Percentiles rank a stretch among this genome's conserved stretches.
These are phyloP conservation scores for Lepilemur ruficaudatus DNA, from an alignment of 2,797 vertebrate genomes.

Conservation along the genomic window DNA sequence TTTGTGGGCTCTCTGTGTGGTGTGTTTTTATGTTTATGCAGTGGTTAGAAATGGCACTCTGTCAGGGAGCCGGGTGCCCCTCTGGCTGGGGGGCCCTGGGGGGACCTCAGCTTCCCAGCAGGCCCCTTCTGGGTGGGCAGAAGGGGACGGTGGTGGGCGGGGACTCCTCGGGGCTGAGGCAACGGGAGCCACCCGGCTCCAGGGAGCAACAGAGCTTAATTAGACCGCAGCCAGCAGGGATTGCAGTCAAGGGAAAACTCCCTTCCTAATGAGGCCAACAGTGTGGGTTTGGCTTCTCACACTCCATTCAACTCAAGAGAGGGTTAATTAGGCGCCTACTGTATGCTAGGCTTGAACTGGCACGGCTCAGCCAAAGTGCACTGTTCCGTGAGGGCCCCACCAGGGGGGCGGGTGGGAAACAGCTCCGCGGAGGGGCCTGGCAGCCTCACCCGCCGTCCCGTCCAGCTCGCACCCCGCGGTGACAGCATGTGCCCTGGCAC, in stretches of 20 bases:
- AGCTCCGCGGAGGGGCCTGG: fast-evolving
- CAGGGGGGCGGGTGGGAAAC: fast-evolving
- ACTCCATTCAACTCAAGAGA: fast-evolving
- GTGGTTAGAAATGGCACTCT: neutral
- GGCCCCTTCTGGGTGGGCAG: neutral
- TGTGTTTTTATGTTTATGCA: neutral
- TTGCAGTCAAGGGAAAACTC: neutral
- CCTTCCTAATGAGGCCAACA: neutral
- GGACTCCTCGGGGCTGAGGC: too few species aligned
- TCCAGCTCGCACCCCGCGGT: neutral
- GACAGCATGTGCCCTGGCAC: fast-evolving
- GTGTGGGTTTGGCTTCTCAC: neutral
- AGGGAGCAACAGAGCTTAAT: neutral
- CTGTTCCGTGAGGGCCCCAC: fast-evolving
- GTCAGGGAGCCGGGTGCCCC: neutral
- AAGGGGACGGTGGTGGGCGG: neutral
- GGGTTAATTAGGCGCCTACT: neutral
- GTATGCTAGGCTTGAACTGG: neutral
- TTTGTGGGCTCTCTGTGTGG: neutral
- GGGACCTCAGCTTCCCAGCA: neutral
- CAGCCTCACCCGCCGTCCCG: fast-evolving
- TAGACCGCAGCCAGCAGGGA: neutral
- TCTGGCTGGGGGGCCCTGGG: neutral
- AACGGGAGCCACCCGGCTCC: fast-evolving
- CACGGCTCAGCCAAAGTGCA: fast-evolving